Base-by-base conservation (phyloP, 35 echinoderm and acorn worm species). In the Amphiura filiformis region DNA sequence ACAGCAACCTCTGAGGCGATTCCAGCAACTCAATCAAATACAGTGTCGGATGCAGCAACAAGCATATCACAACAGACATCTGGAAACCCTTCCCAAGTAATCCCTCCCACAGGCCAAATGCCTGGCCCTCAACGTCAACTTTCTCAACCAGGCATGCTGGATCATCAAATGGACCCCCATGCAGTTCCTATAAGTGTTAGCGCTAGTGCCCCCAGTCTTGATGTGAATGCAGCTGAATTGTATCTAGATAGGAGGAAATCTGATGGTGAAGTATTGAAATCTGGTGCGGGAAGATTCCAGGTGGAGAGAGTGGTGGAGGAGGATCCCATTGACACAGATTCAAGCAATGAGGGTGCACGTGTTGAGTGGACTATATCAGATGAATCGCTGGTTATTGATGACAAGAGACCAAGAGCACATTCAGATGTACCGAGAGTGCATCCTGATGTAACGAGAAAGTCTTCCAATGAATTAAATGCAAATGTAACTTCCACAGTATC, bases 381-480 rank as follows among this genome's bases (percentile, higher is more conserved):
- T 15, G 61, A 3, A 70, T 70, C 61, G 15, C 26, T 70, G 61
- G 61, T 2, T 70, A n/a, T 70, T 15, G 61, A n/a, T 15, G 61
- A 70, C 28, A 52, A 52, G 7, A 70, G 61, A 70, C 61, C 61
- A 70, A 70, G 61, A 23, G 61, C 61, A 15, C 61, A 70, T 70
- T 70, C 61, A 11, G 35, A 84, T 36, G n/a, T n/a, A n/a, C n/a
- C n/a, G n/a, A n/a, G n/a, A n/a, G 61, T 23, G 2, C 61, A 70
- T 70, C 26, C 61, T 77, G 88, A 57, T 57, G 39, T 56, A 56
- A 80, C 20, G 79, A 26, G 61, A 85, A 91, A 85, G 89, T 91
- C 89, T 91, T 91, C 89, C 89, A 91, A 38, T 78, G 82, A 91
- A 39, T 18, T 81, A 76, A 42, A 41, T 79, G 76, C 79, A 79